A percentile compares a stretch with the other conserved stretches of the same genome.
phyloP scores from a whole-genome alignment of 2,113 vertebrate genomes.

The Cephalopholis sonnerati region DNA sequence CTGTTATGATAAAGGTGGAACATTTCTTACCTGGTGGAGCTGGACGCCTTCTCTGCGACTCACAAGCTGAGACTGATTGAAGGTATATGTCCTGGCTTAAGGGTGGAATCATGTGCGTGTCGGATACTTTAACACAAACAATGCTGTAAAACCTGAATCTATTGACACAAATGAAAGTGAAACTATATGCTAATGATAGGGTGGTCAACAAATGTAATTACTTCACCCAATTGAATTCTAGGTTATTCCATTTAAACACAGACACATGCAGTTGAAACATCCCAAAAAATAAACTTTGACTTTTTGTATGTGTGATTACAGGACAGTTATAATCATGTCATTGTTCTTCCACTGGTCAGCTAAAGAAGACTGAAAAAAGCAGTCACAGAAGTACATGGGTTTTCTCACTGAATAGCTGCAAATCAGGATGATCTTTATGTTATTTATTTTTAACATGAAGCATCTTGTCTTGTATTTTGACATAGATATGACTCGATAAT shows the following conservation, averaged over 20 bases:
- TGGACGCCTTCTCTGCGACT: not conserved
- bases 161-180: not conserved
- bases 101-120: not conserved
- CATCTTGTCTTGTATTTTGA: too few relatives aligned
- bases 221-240: not conserved
- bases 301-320: not conserved
- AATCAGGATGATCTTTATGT: too few relatives aligned
- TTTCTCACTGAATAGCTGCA: too few relatives aligned
- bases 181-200: not conserved
- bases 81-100: not conserved
- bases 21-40: conserved; percentile 1
- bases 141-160: conserved; percentile 27
- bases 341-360: not conserved
- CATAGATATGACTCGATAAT: too few relatives aligned
- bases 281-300: not conserved
- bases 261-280: not conserved
- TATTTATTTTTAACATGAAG: too few relatives aligned
- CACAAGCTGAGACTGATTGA: not conserved
- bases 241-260: not conserved
- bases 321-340: not conserved
- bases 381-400: too few relatives aligned
- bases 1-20: not conserved
- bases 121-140: not conserved
- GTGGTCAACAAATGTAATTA: too few relatives aligned
- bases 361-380: not conserved